phyloP scores from a whole-genome alignment of 1,140 invertebrate species.

The Drosophila repletoides region DNA sequence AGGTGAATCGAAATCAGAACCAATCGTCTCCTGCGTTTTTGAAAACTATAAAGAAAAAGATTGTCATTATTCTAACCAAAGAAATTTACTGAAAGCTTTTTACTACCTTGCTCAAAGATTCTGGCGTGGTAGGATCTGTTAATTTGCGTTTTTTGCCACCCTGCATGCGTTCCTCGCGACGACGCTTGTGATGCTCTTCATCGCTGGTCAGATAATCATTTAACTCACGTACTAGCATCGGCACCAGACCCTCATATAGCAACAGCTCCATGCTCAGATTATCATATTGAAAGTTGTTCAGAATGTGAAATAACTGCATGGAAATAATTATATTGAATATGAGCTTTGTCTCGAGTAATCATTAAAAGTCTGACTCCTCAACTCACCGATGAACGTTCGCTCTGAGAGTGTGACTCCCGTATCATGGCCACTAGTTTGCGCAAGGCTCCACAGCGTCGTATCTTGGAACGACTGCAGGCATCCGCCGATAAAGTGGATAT shows the following conservation, averaged over 20 bases:
- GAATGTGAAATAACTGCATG: slow-evolving; percentile 66
- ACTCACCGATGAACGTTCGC: slow-evolving; percentile 65
- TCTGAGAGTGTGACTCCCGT: slow-evolving; percentile 62
- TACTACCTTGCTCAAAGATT: slow-evolving; percentile 63
- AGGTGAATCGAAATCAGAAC: slow-evolving; percentile 69
- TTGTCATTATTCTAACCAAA: too few species aligned
- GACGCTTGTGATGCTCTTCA: slow-evolving; percentile 71
- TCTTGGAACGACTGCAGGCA: slow-evolving; percentile 79
- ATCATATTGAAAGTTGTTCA: slow-evolving; percentile 81
- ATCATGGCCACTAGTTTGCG: slow-evolving; percentile 73
- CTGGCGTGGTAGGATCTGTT: slow-evolving; percentile 46
- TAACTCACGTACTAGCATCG: slow-evolving; percentile 68
- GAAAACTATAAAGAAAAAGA: slow-evolving; percentile 40
- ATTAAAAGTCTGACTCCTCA: not conserved
- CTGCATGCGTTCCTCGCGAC: slow-evolving; percentile 69
- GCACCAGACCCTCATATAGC: slow-evolving; percentile 69
- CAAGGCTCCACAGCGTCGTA: slow-evolving; percentile 72
- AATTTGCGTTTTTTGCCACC: slow-evolving; percentile 71
- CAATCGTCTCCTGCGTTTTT: slow-evolving; percentile 55
- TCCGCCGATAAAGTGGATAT: slow-evolving; percentile 71
- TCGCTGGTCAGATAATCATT: slow-evolving; percentile 72
- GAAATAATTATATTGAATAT: not conserved
- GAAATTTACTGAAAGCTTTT: not conserved
- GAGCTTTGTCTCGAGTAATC: not conserved
- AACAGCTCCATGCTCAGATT: slow-evolving; percentile 79